Evolutionary conservation across 2,888 invertebrate species (phyloP).

Genomic region (Augochlorella aurata): DNA sequence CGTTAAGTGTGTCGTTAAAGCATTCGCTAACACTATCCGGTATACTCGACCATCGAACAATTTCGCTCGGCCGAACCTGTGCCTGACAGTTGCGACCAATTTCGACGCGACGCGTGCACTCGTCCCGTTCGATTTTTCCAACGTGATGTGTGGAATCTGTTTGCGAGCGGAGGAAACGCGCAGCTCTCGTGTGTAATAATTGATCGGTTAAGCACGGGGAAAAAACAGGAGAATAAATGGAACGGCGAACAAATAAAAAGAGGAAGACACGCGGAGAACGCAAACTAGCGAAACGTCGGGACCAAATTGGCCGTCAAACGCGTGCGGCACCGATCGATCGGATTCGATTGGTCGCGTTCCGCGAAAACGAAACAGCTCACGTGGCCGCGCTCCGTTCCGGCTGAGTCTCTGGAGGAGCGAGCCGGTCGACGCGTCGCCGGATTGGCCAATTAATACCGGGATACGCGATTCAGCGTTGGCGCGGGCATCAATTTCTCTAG

Average conservation of each 20-base stretch:
- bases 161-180: slow-evolving; percentile 11
- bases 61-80: neutral
- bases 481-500: slow-evolving; percentile 31
- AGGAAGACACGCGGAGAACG: neutral
- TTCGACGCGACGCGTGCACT: neutral
- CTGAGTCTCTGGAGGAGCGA: slow-evolving; percentile 19
- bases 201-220: slow-evolving; percentile 10
- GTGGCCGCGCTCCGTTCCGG: neutral
- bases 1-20: neutral
- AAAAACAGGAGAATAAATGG: neutral
- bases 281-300: neutral
- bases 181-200: slow-evolving; percentile 22
- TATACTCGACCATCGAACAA: neutral
- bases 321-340: slow-evolving; percentile 22
- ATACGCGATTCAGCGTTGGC: slow-evolving; percentile 49
- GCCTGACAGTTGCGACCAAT: slow-evolving; percentile 20
- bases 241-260: neutral
- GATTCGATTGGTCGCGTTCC: neutral
- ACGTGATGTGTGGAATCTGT: slow-evolving; percentile 2
- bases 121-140: slow-evolving; percentile 27
- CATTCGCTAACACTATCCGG: neutral
- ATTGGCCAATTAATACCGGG: slow-evolving; percentile 45
- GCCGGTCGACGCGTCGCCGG: slow-evolving; percentile 14
- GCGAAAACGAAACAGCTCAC: neutral
- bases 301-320: slow-evolving; percentile 41